These are phyloP conservation scores for Camponotus vicinus DNA, from an alignment of 1,140 invertebrate genomes.

Conservation along the genomic window DNA sequence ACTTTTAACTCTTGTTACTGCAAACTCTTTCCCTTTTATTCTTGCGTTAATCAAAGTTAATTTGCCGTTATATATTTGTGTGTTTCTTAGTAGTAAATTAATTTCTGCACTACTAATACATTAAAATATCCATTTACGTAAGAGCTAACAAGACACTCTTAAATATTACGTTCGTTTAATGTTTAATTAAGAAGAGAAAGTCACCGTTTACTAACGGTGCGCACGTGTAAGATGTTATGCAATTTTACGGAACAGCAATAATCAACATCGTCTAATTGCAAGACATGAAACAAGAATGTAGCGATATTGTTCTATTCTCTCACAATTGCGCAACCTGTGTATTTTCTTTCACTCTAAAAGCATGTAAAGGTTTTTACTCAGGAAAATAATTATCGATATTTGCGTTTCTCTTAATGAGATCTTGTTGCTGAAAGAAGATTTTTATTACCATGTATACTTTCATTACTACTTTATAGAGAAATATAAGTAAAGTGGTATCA, in stretches of 20 bases:
- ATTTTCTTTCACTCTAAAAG: background rate
- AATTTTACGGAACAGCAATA: conserved; percentile 19
- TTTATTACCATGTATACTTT: background rate
- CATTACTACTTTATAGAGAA: background rate
- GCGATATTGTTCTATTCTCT: background rate
- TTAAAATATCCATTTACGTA: conserved; percentile 20
- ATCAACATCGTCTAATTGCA: conserved; percentile 38
- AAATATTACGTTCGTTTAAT: conserved; percentile 33
- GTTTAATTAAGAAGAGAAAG: conserved; percentile 43
- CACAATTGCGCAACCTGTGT: background rate
- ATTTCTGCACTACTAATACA: conserved; percentile 7
- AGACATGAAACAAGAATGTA: conserved; percentile 24
- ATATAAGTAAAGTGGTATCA: background rate
- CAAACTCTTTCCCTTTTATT: background rate
- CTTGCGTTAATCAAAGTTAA: conserved; percentile 49
- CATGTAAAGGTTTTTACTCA: background rate
- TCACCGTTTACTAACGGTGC: background rate
- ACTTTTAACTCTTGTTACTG: conserved; percentile 1
- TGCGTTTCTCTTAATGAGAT: background rate
- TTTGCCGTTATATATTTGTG: conserved; percentile 1
- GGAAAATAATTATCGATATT: conserved; percentile 25
- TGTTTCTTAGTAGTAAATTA: conserved; percentile 1
- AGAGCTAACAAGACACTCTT: background rate
- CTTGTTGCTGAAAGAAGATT: background rate
- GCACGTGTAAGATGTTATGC: background rate